Percentiles rank a stretch among this genome's conserved stretches.
Conservation (phyloP, 2,888 invertebrate genomes). For the Trachelus troglodyta region DNA sequence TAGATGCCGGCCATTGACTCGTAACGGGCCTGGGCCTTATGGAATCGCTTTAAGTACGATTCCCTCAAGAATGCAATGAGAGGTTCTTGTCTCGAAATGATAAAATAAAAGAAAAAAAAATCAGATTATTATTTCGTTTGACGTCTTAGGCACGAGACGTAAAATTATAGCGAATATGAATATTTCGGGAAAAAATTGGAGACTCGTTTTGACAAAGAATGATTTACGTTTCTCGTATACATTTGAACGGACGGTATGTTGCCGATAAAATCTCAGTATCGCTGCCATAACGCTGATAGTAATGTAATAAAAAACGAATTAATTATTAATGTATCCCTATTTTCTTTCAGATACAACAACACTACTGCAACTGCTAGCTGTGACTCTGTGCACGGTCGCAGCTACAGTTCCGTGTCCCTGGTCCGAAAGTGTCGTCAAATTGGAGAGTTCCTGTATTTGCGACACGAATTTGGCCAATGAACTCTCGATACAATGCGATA, state of each 20-base stretch:
- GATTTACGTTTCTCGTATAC: neutral
- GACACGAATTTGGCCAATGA: conserved; percentile 87
- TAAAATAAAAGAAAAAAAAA: neutral
- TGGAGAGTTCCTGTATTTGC: conserved; percentile 88
- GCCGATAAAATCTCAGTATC: neutral
- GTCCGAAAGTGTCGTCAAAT: conserved; percentile 75
- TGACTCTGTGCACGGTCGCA: conserved; percentile 30
- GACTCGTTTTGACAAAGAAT: neutral
- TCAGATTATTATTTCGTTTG: neutral
- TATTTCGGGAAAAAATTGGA: neutral
- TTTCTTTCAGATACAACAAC: neutral
- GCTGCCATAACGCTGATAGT: neutral
- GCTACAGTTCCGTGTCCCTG: conserved; percentile 83
- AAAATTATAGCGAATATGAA: neutral
- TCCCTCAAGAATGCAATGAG: neutral
- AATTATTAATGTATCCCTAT: neutral
- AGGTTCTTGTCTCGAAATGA: neutral
- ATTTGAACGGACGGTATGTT: neutral
- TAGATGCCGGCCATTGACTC: conserved; percentile 54
- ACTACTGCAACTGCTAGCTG: conserved; percentile 40
- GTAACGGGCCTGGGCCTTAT: conserved; percentile 53
- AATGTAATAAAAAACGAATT: neutral
- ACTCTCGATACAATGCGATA: conserved; percentile 90
- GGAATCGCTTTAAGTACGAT: conserved; percentile 15
- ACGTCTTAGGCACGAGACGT: neutral